phyloP scores from a whole-genome alignment of 2,113 vertebrate genomes.

The Suricata suricatta region DNA sequence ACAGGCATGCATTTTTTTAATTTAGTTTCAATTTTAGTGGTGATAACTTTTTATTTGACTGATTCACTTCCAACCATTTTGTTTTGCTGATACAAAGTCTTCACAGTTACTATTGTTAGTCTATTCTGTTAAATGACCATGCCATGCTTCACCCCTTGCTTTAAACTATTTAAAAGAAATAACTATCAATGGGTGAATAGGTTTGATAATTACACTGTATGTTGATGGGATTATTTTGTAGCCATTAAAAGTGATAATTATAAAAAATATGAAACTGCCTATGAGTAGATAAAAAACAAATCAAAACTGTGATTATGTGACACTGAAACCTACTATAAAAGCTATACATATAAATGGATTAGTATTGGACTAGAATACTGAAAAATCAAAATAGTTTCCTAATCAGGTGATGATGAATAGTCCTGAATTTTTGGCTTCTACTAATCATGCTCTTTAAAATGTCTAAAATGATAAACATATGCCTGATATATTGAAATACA shows the following conservation, averaged over 20 bases:
- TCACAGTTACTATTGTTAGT: not conserved
- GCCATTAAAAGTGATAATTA: not conserved
- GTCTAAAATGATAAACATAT: not conserved
- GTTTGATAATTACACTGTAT: not conserved
- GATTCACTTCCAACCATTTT: not conserved
- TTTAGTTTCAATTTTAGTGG: not conserved
- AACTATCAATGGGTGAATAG: not conserved
- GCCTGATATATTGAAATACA: not conserved
- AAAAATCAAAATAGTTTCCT: not conserved
- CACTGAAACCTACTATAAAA: not conserved
- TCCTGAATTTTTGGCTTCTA: not conserved
- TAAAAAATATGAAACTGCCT: not conserved
- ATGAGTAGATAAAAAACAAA: not conserved
- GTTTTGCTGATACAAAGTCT: not conserved
- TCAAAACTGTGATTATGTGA: not conserved
- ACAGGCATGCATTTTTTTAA: not conserved
- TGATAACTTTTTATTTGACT: not conserved
- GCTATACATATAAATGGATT: not conserved
- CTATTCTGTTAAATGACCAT: not conserved
- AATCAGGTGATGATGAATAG: not conserved
- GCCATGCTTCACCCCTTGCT: not conserved
- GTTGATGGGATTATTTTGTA: not conserved
- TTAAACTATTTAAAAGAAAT: conserved; percentile 21
- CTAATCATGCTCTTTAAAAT: not conserved
- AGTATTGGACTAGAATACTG: not conserved